Evolutionary conservation across 2,888 invertebrate species (phyloP).

Genomic region (Gymnoscelis rufifasciata): DNA sequence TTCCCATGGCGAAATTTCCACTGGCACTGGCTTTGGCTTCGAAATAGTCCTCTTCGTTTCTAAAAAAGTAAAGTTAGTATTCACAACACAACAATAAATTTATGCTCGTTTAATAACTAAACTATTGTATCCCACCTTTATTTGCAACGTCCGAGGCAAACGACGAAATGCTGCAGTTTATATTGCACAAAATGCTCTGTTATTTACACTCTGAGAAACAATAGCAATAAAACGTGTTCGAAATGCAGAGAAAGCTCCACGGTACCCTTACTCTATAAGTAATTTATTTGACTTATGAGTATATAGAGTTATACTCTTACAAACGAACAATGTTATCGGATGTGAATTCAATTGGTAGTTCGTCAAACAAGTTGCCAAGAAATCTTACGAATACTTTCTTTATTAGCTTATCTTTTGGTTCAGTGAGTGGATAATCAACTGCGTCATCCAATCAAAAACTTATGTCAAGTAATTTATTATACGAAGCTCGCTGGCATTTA

Average conservation of each 20-base stretch:
- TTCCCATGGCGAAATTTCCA: conserved; percentile 79
- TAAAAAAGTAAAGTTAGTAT: conserved; percentile 8
- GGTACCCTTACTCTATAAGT: not conserved
- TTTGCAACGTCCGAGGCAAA: not conserved
- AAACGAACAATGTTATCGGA: conserved; percentile 2
- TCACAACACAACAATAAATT: too few species aligned
- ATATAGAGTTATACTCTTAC: not conserved
- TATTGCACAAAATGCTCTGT: not conserved
- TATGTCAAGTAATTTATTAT: conserved; percentile 28
- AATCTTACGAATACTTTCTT: conserved; percentile 16
- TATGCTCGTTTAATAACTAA: too few species aligned
- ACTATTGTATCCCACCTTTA: too few species aligned
- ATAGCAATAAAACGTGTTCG: conserved; percentile 2
- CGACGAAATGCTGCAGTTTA: not conserved
- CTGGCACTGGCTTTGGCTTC: conserved; percentile 33
- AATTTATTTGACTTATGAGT: not conserved
- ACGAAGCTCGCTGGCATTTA: conserved; percentile 15
- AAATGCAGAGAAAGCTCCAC: not conserved
- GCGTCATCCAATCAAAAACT: conserved; percentile 28
- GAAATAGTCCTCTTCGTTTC: conserved; percentile 32
- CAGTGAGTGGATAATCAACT: conserved; percentile 23
- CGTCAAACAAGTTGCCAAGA: conserved; percentile 9
- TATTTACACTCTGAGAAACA: conserved; percentile 1
- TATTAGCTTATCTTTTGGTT: conserved; percentile 20
- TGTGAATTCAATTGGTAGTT: conserved; percentile 12